phyloP scores from a whole-genome alignment of 2,888 invertebrate species.

The Galeruca laticollis region DNA sequence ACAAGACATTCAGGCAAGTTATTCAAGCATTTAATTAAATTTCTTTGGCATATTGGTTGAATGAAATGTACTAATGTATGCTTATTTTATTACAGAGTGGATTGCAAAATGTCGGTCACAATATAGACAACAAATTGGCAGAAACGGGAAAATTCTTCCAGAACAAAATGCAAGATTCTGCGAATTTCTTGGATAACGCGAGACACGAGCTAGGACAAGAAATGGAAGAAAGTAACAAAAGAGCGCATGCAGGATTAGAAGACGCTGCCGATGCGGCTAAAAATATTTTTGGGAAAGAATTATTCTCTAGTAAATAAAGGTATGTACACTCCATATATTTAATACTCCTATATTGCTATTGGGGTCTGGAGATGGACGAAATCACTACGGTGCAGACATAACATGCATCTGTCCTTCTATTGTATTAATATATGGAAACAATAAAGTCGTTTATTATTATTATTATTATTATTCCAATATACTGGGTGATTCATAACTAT shows the following conservation, averaged over 20 bases:
- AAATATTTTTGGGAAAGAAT: conserved; percentile 51
- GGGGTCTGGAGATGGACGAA: too few relatives aligned
- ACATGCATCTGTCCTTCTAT: too few relatives aligned
- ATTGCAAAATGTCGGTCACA: conserved; percentile 40
- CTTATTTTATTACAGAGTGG: conserved; percentile 33
- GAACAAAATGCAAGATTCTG: conserved; percentile 43
- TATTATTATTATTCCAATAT: too few relatives aligned
- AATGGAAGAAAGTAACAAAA: conserved; percentile 51
- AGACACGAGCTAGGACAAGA: conserved; percentile 43
- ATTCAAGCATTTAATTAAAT: background rate
- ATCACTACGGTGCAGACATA: too few relatives aligned
- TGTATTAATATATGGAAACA: too few relatives aligned
- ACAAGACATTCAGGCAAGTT: conserved; percentile 40
- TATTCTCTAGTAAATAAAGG: conserved; percentile 47
- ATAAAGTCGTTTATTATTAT: too few relatives aligned
- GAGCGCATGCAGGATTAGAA: conserved; percentile 53
- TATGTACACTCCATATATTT: background rate
- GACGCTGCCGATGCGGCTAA: conserved; percentile 49
- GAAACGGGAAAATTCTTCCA: conserved; percentile 48
- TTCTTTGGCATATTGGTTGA: too few relatives aligned
- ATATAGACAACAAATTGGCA: conserved; percentile 45
- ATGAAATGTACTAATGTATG: too few relatives aligned
- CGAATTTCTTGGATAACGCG: conserved; percentile 41
- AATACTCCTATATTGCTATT: too few relatives aligned
- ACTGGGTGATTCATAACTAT: too few relatives aligned